Evolutionary conservation across 2,888 invertebrate genomes (phyloP), one percentile per base, ranked within the genome.

Genomic region (Tetragnatha montana): DNA sequence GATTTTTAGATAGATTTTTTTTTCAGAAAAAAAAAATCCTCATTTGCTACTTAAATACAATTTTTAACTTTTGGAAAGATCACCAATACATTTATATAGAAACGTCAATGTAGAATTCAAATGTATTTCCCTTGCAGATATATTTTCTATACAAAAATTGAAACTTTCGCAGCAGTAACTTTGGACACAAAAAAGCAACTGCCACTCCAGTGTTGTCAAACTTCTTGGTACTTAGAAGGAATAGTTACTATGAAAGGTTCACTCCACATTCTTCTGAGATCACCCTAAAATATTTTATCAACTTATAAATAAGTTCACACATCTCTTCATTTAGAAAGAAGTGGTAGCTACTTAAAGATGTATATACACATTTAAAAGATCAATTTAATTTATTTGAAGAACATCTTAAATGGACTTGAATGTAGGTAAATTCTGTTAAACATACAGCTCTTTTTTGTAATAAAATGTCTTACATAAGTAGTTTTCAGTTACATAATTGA

Each of bases 231-330:
- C 94, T 97, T 97, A 92, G 97, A 95, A 93, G 96, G 95, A 93
- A 95, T 95, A 93, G 97, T 96, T 92, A 96, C 95, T 94, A 97
- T 97, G 94, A 98, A 98, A 92, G 98, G 98, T 94, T 98, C 98
- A 93, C 97, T 97, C 99, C 99, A 99, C 98, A 99, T 99, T 93
- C 98, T 95, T 93, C 98, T 95, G 92, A 99, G 95, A 95, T 99
- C 99, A 92, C 99, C 98, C 98, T 98, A 94, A 8, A 94, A 94
- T 92, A 87, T 70, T 14, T 50, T 49, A 81, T 35, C 35, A 69
- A 68, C 4, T 60, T 10, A 17, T 60, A 60, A 17, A 6, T 7
- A 60, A 60, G 12, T 60, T 4, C 0, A 60, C 12, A 8, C 14
- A 10, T 60, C 0, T 60, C 60, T 17, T 4, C 12, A 6, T 60